These are phyloP conservation scores for Nymphalis polychloros DNA, from an alignment of 2,888 invertebrate genomes.

Conservation along the genomic window DNA sequence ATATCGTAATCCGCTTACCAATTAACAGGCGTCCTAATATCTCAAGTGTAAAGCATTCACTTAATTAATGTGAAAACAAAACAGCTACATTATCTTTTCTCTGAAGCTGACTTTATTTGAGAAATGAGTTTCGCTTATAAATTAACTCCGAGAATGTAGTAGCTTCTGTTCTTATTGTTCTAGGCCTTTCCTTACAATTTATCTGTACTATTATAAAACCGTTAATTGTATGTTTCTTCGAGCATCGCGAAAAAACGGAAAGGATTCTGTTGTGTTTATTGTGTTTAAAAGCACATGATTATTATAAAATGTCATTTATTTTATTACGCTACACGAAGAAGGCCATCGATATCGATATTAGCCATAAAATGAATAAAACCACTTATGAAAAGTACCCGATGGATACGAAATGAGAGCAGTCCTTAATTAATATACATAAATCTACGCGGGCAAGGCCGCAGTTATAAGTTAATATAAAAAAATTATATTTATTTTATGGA, in stretches of 20 bases:
- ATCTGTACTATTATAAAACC: no score
- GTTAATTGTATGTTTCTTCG: no score
- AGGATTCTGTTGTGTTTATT: no score
- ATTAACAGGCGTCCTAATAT: no score
- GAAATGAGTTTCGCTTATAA: slow-evolving; percentile 2
- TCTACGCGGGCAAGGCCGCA: not conserved
- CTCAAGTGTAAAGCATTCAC: no score
- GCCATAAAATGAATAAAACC: not conserved
- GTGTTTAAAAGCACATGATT: no score
- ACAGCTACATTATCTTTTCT: slow-evolving; percentile 3
- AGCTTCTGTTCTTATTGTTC: not conserved
- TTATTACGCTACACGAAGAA: not conserved
- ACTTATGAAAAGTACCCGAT: not conserved
- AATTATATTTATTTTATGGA: no score
- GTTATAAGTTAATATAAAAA: not conserved
- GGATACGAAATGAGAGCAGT: not conserved
- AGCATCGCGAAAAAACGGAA: no score
- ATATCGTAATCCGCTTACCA: no score
- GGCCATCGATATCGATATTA: not conserved
- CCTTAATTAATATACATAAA: not conserved
- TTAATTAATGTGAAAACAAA: not conserved
- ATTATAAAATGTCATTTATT: no score
- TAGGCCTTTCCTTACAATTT: not conserved
- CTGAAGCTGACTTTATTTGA: not conserved
- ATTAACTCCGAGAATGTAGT: slow-evolving; percentile 6